These are phyloP conservation scores for Aquatica leii DNA, from an alignment of 2,888 invertebrate genomes.

Conservation along the genomic window DNA sequence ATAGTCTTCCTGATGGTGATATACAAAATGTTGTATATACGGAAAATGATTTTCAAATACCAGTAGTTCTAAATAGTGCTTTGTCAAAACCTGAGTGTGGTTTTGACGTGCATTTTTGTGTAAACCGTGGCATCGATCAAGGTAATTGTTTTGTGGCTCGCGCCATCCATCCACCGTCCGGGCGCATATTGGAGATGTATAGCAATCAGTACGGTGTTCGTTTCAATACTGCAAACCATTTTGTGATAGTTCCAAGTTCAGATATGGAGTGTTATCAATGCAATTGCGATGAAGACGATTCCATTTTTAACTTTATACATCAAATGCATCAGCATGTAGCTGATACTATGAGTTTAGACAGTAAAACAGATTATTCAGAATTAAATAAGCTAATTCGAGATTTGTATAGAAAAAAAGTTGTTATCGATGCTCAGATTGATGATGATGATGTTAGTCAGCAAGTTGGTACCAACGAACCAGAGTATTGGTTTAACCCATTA, in stretches of 20 bases:
- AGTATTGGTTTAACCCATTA: constrained; percentile 14
- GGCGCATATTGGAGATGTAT: constrained; percentile 79
- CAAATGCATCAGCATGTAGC: constrained; percentile 25
- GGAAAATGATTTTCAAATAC: constrained; percentile 75
- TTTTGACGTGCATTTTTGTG: constrained; percentile 82
- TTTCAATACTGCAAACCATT: constrained; percentile 79
- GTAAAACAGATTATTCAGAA: constrained; percentile 36
- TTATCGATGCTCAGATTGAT: background rate
- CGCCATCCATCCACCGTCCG: constrained; percentile 71
- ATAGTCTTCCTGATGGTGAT: constrained; percentile 74
- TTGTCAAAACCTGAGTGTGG: constrained; percentile 74
- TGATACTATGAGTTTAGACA: constrained; percentile 28
- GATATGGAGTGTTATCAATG: constrained; percentile 37
- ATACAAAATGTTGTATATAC: constrained; percentile 75
- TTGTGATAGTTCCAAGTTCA: too few relatives aligned
- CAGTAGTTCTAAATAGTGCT: constrained; percentile 69
- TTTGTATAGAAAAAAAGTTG: constrained; percentile 18
- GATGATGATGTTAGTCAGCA: background rate
- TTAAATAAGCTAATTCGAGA: constrained; percentile 36
- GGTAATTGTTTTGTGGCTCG: constrained; percentile 70
- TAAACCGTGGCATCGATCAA: constrained; percentile 68
- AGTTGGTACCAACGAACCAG: background rate
- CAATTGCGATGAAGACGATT: background rate
- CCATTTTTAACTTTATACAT: constrained; percentile 32
- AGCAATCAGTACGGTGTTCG: constrained; percentile 89